A percentile compares a stretch with the other conserved stretches of the same genome.
Evolutionary conservation across 1,140 invertebrate genomes (phyloP).

Genomic region (Diorhabda carinulata): DNA sequence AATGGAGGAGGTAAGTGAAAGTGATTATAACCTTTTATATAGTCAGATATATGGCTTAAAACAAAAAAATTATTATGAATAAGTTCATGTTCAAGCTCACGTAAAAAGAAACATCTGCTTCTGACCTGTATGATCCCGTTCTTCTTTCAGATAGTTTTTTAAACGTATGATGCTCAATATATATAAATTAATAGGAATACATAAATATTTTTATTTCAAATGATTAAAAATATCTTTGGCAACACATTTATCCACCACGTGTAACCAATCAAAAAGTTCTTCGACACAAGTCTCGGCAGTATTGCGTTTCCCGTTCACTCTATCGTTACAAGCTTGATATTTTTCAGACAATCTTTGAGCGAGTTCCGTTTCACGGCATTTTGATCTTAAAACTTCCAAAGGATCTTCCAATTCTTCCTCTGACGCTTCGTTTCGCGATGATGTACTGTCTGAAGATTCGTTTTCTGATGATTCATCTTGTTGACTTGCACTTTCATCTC

Average conservation of each 20-base stretch:
- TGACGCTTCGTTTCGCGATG: background rate
- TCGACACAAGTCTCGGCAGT: background rate
- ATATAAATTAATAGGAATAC: background rate
- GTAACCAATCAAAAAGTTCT: background rate
- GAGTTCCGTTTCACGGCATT: background rate
- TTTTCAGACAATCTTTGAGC: background rate
- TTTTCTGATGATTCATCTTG: background rate
- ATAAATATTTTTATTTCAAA: background rate
- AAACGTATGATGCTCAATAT: too few relatives aligned
- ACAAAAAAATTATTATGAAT: background rate
- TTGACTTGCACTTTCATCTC: background rate
- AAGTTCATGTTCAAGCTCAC: background rate
- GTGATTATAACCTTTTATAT: too few relatives aligned
- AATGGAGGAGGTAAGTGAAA: conserved; percentile 65
- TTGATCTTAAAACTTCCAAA: background rate
- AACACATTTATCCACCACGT: background rate
- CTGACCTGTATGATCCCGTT: background rate
- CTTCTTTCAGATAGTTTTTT: too few relatives aligned
- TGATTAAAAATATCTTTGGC: background rate
- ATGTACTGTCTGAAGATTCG: background rate
- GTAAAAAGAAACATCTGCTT: background rate
- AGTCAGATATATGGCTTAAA: background rate
- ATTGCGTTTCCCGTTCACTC: background rate
- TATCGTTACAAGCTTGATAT: background rate
- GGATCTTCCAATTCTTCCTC: background rate